Percentiles rank a stretch among this genome's conserved stretches.
These are phyloP conservation scores for Endomychus coccineus DNA, from an alignment of 2,888 invertebrate genomes.

Conservation along the genomic window DNA sequence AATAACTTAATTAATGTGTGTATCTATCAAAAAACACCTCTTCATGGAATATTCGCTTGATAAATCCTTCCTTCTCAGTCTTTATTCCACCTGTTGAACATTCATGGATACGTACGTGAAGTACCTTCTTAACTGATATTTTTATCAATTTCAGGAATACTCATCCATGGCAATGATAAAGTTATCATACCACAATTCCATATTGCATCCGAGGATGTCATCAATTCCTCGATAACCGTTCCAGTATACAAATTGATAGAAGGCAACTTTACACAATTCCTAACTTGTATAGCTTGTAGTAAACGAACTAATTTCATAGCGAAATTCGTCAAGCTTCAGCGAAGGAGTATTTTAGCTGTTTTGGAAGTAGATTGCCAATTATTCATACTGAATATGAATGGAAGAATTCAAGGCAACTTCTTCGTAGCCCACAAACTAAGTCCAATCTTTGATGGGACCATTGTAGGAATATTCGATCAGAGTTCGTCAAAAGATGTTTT, in stretches of 20 bases:
- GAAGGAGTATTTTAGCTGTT: background rate
- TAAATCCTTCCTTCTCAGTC: too few species aligned
- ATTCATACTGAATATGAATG: too few species aligned
- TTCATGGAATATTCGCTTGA: too few species aligned
- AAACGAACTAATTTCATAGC: conserved; percentile 22
- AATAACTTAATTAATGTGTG: too few species aligned
- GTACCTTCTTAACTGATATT: too few species aligned
- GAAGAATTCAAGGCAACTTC: too few species aligned
- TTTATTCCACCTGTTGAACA: too few species aligned
- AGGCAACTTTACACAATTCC: conserved; percentile 23
- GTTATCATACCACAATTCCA: too few species aligned
- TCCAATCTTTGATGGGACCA: conserved; percentile 24
- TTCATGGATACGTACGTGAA: too few species aligned
- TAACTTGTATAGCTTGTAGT: conserved; percentile 22
- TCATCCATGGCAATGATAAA: too few species aligned
- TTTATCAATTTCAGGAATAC: too few species aligned
- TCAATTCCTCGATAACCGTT: background rate
- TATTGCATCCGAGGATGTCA: background rate
- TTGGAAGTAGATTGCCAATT: background rate
- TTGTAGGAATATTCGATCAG: conserved; percentile 4
- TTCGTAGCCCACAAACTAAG: conserved; percentile 26
- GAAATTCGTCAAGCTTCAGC: background rate
- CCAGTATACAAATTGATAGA: conserved; percentile 17
- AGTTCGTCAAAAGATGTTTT: background rate
- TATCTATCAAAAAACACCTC: too few species aligned